phyloP scores from a whole-genome alignment of 2,113 vertebrate species.

The Hippopotamus amphibius region DNA sequence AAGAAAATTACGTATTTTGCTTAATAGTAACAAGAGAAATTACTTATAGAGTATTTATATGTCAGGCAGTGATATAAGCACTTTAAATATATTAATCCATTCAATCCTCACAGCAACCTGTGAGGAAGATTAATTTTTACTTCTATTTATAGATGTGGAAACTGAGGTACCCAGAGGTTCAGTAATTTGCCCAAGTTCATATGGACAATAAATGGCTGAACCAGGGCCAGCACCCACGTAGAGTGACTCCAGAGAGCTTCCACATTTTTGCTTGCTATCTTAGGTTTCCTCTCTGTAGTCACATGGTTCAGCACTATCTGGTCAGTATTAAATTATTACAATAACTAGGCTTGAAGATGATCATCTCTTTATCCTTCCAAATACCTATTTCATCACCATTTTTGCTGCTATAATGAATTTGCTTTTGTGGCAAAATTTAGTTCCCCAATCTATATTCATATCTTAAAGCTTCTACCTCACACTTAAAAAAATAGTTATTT shows the following conservation, averaged over 20 bases:
- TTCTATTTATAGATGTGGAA: neutral
- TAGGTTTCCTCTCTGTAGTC: neutral
- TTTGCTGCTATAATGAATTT: neutral
- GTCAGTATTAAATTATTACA: neutral
- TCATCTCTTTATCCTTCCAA: neutral
- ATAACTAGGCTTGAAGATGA: neutral
- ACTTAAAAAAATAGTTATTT: neutral
- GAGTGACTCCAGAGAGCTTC: neutral
- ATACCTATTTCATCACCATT: neutral
- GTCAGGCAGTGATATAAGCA: neutral
- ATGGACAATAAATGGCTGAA: neutral
- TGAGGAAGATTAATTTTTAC: constrained; percentile 27
- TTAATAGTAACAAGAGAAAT: neutral
- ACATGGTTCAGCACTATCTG: neutral
- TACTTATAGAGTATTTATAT: neutral
- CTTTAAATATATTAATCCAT: neutral
- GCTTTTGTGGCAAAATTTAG: neutral
- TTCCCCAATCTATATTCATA: neutral
- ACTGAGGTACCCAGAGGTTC: neutral
- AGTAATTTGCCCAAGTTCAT: neutral
- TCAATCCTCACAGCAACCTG: neutral
- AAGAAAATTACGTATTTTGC: neutral
- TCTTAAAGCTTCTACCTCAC: neutral
- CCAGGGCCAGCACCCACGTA: neutral
- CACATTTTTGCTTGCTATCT: neutral